Conservation (phyloP, 1,140 invertebrate genomes). For the Bemisia tabaci region DNA sequence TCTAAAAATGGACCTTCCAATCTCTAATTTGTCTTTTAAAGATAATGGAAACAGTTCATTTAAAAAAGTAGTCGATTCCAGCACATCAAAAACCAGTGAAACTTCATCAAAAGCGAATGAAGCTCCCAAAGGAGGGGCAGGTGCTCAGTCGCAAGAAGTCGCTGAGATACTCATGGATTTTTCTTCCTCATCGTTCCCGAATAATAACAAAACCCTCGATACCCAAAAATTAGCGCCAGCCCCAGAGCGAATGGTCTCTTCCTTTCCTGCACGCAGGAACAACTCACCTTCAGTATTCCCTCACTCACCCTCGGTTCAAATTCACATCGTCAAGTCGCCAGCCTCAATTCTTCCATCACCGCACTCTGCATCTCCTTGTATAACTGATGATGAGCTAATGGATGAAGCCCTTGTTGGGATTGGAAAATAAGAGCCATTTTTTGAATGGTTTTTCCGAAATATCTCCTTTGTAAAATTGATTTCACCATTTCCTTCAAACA, state of each 20-base stretch:
- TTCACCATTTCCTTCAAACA: background rate
- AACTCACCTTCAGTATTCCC: conserved; percentile 33
- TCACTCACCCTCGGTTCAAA: conserved; percentile 50
- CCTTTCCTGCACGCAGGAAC: conserved; percentile 36
- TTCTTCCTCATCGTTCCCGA: conserved; percentile 31
- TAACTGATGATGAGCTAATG: conserved; percentile 79
- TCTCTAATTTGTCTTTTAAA: conserved; percentile 15
- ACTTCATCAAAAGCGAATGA: background rate
- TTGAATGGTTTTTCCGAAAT: background rate
- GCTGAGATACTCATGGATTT: conserved; percentile 48
- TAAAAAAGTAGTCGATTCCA: conserved; percentile 13
- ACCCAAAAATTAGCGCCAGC: conserved; percentile 22
- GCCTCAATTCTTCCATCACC: conserved; percentile 54
- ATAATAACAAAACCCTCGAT: conserved; percentile 17
- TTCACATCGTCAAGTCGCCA: conserved; percentile 65
- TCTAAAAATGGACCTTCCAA: conserved; percentile 22
- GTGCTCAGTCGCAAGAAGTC: conserved; percentile 33
- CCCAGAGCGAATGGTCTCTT: conserved; percentile 33
- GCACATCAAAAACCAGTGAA: conserved; percentile 28
- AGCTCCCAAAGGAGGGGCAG: background rate
- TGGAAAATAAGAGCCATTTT: conserved; percentile 17
- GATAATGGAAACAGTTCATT: conserved; percentile 8
- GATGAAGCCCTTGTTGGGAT: conserved; percentile 52
- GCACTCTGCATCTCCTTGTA: conserved; percentile 61
- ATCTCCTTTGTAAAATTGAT: too few species aligned